Conservation (phyloP, 2,113 vertebrate genomes). For the Vimba vimba region DNA sequence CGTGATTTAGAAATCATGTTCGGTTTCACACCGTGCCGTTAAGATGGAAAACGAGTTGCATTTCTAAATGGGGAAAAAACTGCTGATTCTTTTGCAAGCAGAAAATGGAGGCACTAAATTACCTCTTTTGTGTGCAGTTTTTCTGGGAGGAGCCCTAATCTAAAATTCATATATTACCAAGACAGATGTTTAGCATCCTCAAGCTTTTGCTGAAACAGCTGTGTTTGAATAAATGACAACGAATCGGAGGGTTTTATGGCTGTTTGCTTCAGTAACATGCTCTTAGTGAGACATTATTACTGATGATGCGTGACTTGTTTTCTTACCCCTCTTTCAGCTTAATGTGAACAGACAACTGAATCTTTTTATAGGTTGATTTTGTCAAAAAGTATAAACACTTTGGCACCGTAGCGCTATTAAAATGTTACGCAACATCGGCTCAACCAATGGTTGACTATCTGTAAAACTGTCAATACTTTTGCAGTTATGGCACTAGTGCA, state of each 20-base stretch:
- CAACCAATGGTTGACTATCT: neutral
- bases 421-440: neutral
- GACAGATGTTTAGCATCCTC: conserved; percentile 64
- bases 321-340: neutral
- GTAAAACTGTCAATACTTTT: neutral
- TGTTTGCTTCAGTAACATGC: neutral
- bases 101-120: conserved; percentile 23
- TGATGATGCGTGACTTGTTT: neutral
- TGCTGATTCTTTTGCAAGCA: conserved; percentile 15
- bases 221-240: conserved; percentile 64
- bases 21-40: neutral
- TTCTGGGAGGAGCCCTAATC: conserved; percentile 30
- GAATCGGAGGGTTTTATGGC: conserved; percentile 66
- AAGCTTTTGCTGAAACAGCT: conserved; percentile 61
- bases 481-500: neutral
- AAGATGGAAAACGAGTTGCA: conserved; percentile 6
- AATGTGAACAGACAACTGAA: neutral
- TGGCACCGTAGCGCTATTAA: neutral
- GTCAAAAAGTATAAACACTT: neutral
- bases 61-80: neutral
- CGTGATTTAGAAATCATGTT: conserved; percentile 4
- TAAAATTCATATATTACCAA: conserved; percentile 51
- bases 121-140: conserved; percentile 37
- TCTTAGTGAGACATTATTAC: neutral
- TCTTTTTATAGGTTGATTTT: neutral